phyloP scores from a whole-genome alignment of 1,140 invertebrate genomes.

The Monomorium pharaonis region DNA sequence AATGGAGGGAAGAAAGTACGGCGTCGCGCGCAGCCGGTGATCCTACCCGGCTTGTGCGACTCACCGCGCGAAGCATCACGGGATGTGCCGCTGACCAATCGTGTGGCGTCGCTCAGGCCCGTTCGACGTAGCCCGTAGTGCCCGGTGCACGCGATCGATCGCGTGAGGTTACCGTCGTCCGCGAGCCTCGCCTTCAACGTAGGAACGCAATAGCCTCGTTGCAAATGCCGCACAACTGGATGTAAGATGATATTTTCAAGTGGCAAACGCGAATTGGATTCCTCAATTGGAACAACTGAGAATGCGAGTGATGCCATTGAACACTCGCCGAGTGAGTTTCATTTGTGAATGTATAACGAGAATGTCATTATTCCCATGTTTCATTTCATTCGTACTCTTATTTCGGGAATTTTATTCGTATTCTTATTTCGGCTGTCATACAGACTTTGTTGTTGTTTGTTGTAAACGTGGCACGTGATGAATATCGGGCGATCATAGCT shows the following conservation, averaged over 20 bases:
- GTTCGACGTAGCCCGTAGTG: neutral
- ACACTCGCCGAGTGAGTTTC: neutral
- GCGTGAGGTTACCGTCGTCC: no score
- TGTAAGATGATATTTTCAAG: neutral
- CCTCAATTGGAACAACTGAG: neutral
- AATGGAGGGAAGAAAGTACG: slow-evolving; percentile 77
- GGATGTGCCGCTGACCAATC: slow-evolving; percentile 69
- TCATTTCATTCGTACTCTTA: neutral
- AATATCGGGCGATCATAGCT: neutral
- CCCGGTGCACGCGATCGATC: neutral
- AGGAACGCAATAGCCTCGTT: neutral
- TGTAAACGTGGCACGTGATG: neutral
- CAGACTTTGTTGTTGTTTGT: neutral
- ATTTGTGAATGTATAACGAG: neutral
- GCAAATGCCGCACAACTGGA: neutral
- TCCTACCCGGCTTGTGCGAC: slow-evolving; percentile 63
- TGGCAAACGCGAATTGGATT: neutral
- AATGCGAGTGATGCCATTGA: neutral
- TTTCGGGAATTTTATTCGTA: neutral
- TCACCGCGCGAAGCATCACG: slow-evolving; percentile 71
- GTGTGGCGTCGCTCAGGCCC: neutral
- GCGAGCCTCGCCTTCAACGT: no score
- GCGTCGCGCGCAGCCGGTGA: slow-evolving; percentile 2
- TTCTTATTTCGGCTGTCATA: neutral
- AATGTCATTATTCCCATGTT: neutral